Evolutionary conservation across 2,888 invertebrate genomes (phyloP), one percentile per base, ranked within the genome.

Genomic region (Meganola albula): DNA sequence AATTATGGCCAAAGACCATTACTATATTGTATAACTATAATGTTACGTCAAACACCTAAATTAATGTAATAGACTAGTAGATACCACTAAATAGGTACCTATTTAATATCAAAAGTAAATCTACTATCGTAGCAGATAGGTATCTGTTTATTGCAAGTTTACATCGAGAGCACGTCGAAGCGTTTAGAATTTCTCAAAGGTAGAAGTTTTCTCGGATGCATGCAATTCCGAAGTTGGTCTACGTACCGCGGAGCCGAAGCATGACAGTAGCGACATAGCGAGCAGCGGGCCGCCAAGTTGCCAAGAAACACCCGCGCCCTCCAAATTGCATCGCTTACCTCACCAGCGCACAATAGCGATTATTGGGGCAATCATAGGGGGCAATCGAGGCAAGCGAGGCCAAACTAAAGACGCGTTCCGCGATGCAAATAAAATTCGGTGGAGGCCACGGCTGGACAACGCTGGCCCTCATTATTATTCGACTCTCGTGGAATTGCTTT

Each of bases 401-500:
- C 55, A 40, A 44, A 53, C 63, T 65, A 66, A 60, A 68, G 67
- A 68, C 70, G 66, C 67, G 68, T 62, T 70, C 67, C 71, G 68
- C 68, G 74, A 82, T 82, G 80, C 80, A 83, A 84, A 85, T 83
- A 80, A 71, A 80, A 79, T 73, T 79, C 70, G 58, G 62, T 66
- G 65, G 63, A 75, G 72, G 68, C 74, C 69, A 63, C 66, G 66
- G 65, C 74, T 74, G 82, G 80, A 79, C 82, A 78, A 62, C 69
- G 71, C 74, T 77, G 76, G 66, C 77, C 82, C 77, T 82, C 79
- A 73, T 83, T 83, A 77, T 82, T 85, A 84, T 84, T 83, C 83
- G 74, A 65, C 74, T 76, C 82, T 80, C 79, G 82, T 74, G 69
- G 72, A 79, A 83, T 82, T 75, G 78, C 79, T 83, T 83, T 83